phyloP scores from a whole-genome alignment of 1,140 invertebrate species.

The Bradysia coprophila region DNA sequence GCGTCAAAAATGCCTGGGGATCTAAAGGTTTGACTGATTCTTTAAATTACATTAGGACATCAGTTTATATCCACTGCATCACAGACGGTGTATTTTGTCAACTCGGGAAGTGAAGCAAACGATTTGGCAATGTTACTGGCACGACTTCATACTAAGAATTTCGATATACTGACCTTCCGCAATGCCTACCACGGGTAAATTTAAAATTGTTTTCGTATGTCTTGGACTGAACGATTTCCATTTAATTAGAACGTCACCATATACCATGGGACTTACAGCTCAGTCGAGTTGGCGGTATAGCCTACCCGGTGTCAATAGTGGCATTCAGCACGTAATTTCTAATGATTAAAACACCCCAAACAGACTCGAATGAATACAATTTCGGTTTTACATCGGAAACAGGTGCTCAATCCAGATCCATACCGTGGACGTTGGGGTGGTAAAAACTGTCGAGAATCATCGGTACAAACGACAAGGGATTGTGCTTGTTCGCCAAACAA shows the following conservation, averaged over 20 bases:
- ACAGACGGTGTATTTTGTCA: constrained; percentile 77
- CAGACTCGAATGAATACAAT: no score
- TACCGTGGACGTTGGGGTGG: constrained; percentile 82
- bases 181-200: constrained; percentile 88
- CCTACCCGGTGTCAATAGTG: constrained; percentile 44
- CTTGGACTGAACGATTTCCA: no score
- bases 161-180: constrained; percentile 70
- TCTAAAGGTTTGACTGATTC: constrained; percentile 44
- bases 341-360: no score
- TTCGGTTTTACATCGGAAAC: no score
- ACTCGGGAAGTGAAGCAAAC: constrained; percentile 94
- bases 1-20: constrained; percentile 63
- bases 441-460: constrained; percentile 66
- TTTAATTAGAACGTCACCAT: constrained; percentile 68
- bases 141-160: constrained; percentile 61
- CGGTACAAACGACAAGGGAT: constrained; percentile 47
- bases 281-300: constrained; percentile 62
- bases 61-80: constrained; percentile 5
- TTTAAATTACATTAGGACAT: not conserved
- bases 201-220: no score
- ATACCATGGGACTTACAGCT: constrained; percentile 66
- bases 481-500: constrained; percentile 42
- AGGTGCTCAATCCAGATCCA: constrained; percentile 82
- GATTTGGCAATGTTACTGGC: constrained; percentile 83
- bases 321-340: constrained; percentile 60